Base-by-base conservation (phyloP, 2,888 invertebrate genomes). In the Dastarcus helophoroides region DNA sequence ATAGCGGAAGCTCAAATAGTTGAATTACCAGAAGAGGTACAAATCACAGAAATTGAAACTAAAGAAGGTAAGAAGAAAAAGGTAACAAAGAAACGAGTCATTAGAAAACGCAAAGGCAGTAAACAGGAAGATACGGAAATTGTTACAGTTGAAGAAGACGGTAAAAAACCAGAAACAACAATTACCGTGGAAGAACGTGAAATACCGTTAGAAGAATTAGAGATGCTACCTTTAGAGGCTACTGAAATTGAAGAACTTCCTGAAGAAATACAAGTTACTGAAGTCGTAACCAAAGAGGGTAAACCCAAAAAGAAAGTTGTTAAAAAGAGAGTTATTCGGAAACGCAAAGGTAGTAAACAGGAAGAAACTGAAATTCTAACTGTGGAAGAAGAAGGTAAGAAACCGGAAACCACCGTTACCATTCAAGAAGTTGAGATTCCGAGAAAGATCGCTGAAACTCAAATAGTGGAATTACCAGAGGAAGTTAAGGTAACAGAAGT, bases 141-240 rank as follows among this genome's bases (percentile, higher is more conserved):
- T 26, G 43, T 49, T n/a, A 53, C 53, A 3, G 41, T 54, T 2
- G 47, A 55, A 43, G 50, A 54, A 38, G 53, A 50, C 31, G 53
- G 62, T 25, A 58, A 66, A 42, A 15, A 38, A 9, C 58, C 60
- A 1, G 43, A 56, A 31, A 54, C 38, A 19, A 56, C 56, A 9
- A 46, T 53, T 11, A 45, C 60, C 22, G 54, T 54, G 33, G 46
- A 58, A 24, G 60, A 23, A 11, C 6, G 7, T 23, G 24, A 56
- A 29, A 41, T 43, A 43, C 47, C 24, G 6, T 8, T 6, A 7
- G 24, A 29, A 36, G 39, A 14, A 13, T 29, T 25, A 16, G 27
- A 38, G 14, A 37, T 38, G 24, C 27, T 31, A 11, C 31, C 32
- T 12, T 22, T 26, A 22, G 33, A 32, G 38, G 33, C 29, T 23